Evolutionary conservation across 2,888 invertebrate species (phyloP).

Genomic region (Drosophila infuscata): DNA sequence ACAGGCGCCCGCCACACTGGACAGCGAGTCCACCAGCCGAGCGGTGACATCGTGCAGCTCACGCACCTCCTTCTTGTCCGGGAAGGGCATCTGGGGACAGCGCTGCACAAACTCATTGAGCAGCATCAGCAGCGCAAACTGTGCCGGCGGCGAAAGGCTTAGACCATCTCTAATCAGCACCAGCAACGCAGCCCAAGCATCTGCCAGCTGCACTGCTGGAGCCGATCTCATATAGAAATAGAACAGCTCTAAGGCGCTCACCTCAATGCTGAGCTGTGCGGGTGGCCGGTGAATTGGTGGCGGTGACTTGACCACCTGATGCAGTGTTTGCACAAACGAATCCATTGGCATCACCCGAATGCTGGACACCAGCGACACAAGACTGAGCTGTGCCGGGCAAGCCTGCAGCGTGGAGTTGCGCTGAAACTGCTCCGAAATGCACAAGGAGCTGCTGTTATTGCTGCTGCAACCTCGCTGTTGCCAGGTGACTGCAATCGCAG

Average conservation of each 20-base stretch:
- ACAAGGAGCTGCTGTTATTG: conserved; percentile 71
- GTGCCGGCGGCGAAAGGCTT: conserved; percentile 90
- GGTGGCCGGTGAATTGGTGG: conserved; percentile 87
- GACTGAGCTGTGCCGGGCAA: conserved; percentile 89
- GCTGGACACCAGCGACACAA: conserved; percentile 92
- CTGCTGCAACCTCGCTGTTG: conserved; percentile 87
- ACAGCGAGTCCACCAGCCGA: conserved; percentile 92
- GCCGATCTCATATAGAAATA: conserved; percentile 90
- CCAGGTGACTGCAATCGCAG: conserved; percentile 94
- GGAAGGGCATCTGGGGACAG: conserved; percentile 89
- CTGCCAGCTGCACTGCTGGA: conserved; percentile 89
- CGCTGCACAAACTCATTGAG: conserved; percentile 94
- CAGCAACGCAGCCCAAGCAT: conserved; percentile 92
- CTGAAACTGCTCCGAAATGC: conserved; percentile 81
- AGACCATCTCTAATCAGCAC: conserved; percentile 91
- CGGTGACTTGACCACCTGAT: conserved; percentile 92
- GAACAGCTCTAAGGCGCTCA: conserved; percentile 93
- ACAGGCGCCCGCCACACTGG: conserved; percentile 94
- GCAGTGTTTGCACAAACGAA: conserved; percentile 92
- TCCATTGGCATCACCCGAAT: conserved; percentile 94
- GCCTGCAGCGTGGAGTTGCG: conserved; percentile 86
- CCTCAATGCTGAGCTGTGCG: conserved; percentile 89
- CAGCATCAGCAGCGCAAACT: conserved; percentile 91
- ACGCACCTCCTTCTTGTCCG: conserved; percentile 90
- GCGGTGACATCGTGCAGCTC: conserved; percentile 92